A percentile compares a stretch with the other conserved stretches of the same genome.
These are phyloP conservation scores for Eudemis profundana DNA, from an alignment of 2,888 invertebrate species.

Conservation along the genomic window DNA sequence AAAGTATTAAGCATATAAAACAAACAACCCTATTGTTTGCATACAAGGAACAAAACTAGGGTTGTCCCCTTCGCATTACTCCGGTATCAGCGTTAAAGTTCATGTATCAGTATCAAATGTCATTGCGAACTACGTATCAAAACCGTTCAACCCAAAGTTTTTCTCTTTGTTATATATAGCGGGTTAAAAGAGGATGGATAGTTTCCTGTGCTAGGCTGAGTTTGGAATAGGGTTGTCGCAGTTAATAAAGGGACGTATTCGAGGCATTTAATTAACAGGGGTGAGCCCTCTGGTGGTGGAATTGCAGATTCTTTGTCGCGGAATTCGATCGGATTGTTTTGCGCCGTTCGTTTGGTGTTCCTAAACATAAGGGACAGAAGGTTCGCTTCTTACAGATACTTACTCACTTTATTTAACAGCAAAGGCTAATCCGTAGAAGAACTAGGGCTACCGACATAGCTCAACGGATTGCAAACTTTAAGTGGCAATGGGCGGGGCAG, in stretches of 20 bases:
- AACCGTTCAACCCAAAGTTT: constrained; percentile 17
- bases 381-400: not conserved
- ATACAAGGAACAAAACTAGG: constrained; percentile 34
- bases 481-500: too few relatives aligned
- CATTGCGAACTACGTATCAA: constrained; percentile 20
- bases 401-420: not conserved
- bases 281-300: constrained; percentile 38
- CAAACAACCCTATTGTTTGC: constrained; percentile 28
- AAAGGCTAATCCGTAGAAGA: too few relatives aligned
- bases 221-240: constrained; percentile 40
- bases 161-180: not conserved
- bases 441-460: too few relatives aligned
- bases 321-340: constrained; percentile 39
- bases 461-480: too few relatives aligned
- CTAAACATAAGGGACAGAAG: constrained; percentile 9
- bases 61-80: constrained; percentile 20
- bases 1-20: constrained; percentile 33
- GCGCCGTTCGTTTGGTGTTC: not conserved
- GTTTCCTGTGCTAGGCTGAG: not conserved
- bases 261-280: constrained; percentile 43
- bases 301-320: constrained; percentile 42
- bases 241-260: constrained; percentile 43
- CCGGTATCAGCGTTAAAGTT: constrained; percentile 18
- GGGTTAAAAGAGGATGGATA: not conserved
- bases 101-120: constrained; percentile 41